Percentiles rank a stretch among this genome's conserved stretches.
Evolutionary conservation across 1,140 invertebrate species (phyloP).

Genomic region (Camponotus floridanus): DNA sequence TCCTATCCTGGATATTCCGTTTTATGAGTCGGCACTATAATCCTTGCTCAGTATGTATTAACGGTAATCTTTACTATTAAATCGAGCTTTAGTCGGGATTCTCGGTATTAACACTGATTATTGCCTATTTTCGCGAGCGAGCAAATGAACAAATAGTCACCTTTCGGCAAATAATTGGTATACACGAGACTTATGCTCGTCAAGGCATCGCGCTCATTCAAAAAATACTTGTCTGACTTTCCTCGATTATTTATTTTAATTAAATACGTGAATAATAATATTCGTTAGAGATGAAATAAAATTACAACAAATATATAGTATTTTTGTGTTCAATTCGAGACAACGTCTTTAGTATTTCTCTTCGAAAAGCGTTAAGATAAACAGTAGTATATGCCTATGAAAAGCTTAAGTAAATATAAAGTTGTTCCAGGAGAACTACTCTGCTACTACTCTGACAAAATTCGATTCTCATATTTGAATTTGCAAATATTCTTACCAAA

Average conservation of each 20-base stretch:
- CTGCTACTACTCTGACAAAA: background rate
- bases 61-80: conserved; percentile 73
- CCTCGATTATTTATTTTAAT: background rate
- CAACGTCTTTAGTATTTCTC: background rate
- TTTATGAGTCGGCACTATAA: conserved; percentile 44
- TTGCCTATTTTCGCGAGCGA: background rate
- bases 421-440: conserved; percentile 11
- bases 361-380: conserved; percentile 31
- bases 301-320: background rate
- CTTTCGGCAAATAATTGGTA: background rate
- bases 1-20: conserved; percentile 20
- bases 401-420: conserved; percentile 42
- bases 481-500: conserved; percentile 4
- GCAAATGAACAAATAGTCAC: background rate
- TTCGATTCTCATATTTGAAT: background rate
- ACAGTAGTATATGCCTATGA: conserved; percentile 22
- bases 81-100: conserved; percentile 65
- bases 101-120: conserved; percentile 62
- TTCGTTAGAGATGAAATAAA: background rate
- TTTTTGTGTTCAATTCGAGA: conserved; percentile 3
- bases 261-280: background rate
- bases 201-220: background rate
- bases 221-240: background rate
- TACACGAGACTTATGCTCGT: background rate
- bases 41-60: conserved; percentile 69